Evolutionary conservation across 1,140 invertebrate genomes (phyloP).

Genomic region (Scaptomyza montana): DNA sequence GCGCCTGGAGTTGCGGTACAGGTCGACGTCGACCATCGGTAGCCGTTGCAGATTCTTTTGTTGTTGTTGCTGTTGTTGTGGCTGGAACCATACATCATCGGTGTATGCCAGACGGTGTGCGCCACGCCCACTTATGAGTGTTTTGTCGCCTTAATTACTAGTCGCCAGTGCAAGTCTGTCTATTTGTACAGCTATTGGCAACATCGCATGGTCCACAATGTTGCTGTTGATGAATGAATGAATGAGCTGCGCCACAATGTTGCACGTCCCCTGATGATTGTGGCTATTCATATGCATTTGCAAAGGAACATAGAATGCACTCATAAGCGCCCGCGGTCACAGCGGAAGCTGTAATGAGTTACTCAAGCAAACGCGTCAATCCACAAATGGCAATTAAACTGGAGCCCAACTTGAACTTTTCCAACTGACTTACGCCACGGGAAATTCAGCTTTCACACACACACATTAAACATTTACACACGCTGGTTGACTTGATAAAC

Average conservation of each 20-base stretch:
- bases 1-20: slow-evolving; percentile 47
- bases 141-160: slow-evolving; percentile 80
- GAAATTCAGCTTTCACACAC: slow-evolving; percentile 47
- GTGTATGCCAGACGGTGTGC: slow-evolving; percentile 46
- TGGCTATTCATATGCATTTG: slow-evolving; percentile 68
- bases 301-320: slow-evolving; percentile 71
- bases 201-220: slow-evolving; percentile 31
- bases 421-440: slow-evolving; percentile 39
- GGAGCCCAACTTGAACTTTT: slow-evolving; percentile 18
- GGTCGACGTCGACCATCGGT: slow-evolving; percentile 36
- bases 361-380: slow-evolving; percentile 62
- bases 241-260: slow-evolving; percentile 43
- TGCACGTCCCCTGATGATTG: slow-evolving; percentile 36
- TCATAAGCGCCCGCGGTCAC: slow-evolving; percentile 49
- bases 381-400: slow-evolving; percentile 66
- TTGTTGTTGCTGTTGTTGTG: slow-evolving; percentile 13
- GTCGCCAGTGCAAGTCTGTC: slow-evolving; percentile 45
- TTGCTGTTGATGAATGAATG: slow-evolving; percentile 65
- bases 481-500: slow-evolving; percentile 72
- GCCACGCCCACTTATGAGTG: slow-evolving; percentile 66
- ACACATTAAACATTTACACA: slow-evolving; percentile 12
- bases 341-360: slow-evolving; percentile 82
- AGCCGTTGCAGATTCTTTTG: slow-evolving; percentile 38
- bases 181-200: slow-evolving; percentile 65
- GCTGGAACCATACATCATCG: slow-evolving; percentile 64